These are phyloP conservation scores for Drosophila pandora DNA, from an alignment of 1,140 invertebrate species.

Conservation along the genomic window DNA sequence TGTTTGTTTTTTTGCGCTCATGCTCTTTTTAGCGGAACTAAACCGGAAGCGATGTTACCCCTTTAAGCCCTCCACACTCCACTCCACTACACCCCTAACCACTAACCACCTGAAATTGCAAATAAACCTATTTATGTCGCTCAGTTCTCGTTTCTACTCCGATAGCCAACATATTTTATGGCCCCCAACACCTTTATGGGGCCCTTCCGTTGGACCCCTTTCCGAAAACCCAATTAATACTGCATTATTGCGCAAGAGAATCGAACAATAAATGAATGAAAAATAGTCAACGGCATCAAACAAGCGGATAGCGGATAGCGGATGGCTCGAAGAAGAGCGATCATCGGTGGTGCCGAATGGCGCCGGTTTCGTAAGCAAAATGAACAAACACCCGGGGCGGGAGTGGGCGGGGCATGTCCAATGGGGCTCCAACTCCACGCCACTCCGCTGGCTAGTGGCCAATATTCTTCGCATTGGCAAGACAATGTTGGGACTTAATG, in stretches of 20 bases:
- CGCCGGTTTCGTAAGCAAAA: slow-evolving; percentile 46
- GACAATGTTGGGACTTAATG: slow-evolving; percentile 69
- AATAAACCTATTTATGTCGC: neutral
- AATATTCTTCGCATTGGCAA: slow-evolving; percentile 59
- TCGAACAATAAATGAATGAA: slow-evolving; percentile 22
- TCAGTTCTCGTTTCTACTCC: neutral
- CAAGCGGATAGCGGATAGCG: neutral
- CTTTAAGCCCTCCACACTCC: slow-evolving; percentile 21
- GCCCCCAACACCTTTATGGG: too few species aligned
- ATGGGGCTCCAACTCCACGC: slow-evolving; percentile 1
- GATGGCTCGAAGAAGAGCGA: slow-evolving; percentile 9
- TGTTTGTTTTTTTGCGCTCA: slow-evolving; percentile 35
- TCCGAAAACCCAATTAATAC: slow-evolving; percentile 59
- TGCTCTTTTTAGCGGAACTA: slow-evolving; percentile 57
- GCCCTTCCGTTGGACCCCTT: neutral
- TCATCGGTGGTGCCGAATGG: slow-evolving; percentile 57
- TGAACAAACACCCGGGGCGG: slow-evolving; percentile 17
- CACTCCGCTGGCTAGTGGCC: slow-evolving; percentile 33
- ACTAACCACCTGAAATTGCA: too few species aligned
- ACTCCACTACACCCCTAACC: neutral
- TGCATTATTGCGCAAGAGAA: slow-evolving; percentile 53
- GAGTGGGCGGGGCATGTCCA: slow-evolving; percentile 8
- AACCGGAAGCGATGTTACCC: slow-evolving; percentile 72
- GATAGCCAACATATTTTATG: neutral
- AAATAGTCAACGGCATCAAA: neutral